Evolutionary conservation across 2,888 invertebrate genomes (phyloP).

Genomic region (Nephrotoma guestfalica): DNA sequence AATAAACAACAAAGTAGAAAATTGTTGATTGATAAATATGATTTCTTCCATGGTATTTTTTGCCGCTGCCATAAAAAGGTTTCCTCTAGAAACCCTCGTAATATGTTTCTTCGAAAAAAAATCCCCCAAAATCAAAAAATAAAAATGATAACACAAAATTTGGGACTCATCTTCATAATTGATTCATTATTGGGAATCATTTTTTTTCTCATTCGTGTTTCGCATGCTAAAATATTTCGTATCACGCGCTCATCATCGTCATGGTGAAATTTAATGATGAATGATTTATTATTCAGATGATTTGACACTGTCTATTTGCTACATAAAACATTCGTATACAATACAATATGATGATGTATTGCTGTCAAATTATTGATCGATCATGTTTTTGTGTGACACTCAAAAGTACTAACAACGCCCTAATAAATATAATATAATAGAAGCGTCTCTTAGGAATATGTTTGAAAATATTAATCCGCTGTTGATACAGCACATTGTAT

Average conservation of each 20-base stretch:
- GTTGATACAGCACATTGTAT: no score
- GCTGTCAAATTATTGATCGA: not conserved
- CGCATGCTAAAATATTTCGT: not conserved
- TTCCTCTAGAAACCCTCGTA: not conserved
- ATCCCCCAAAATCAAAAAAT: not conserved
- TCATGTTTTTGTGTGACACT: not conserved
- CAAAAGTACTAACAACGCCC: not conserved
- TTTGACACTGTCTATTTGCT: not conserved
- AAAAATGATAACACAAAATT: not conserved
- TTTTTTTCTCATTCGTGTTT: not conserved
- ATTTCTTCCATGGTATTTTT: not conserved
- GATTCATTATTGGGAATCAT: not conserved
- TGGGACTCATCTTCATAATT: not conserved
- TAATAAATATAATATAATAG: no score
- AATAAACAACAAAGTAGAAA: not conserved
- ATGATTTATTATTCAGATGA: not conserved
- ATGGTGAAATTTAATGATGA: not conserved
- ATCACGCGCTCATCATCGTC: not conserved
- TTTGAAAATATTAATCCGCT: no score
- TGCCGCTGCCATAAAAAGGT: not conserved
- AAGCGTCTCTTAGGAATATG: no score
- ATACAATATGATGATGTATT: not conserved
- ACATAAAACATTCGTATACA: not conserved
- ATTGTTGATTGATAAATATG: not conserved
- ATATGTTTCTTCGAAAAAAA: not conserved